Base-by-base conservation (phyloP, 2,113 vertebrate genomes). In the Elephas maximus region DNA sequence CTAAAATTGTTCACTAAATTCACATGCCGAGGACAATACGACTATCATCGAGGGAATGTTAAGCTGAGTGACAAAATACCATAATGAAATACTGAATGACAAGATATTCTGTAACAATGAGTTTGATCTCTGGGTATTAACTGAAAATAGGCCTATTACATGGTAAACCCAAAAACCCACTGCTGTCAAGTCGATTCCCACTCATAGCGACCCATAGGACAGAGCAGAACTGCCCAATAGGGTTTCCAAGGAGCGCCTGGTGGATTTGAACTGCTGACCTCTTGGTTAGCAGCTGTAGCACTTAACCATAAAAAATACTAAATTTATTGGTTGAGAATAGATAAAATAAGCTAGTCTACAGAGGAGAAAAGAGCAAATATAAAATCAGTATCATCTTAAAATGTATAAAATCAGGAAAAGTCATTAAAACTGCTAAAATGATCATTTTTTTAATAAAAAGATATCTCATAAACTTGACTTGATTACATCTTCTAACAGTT, bases 401-500 rank as follows among this genome's bases (percentile, higher is more conserved):
- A 87, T 57, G 5, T n/a, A 84, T 28, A 48, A 93, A 94, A 51
- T 45, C 6, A 84, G 14, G 77, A 88, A 77, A 81, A 95, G 73
- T 90, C 28, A 76, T 33, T 91, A 20, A 33, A 77, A 90, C 41
- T 60, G 44, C 44, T 62, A 78, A 57, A 24, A 67, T 77, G 41
- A 69, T 7, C 2, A 62, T 57, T 77, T 60, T 95, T 83, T 93
- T 48, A n/a, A n/a, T 77, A 21, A 33, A 93, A 95, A 24, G 23
- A 5, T 86, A 26, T 14, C 45, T 69, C 37, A 26, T 74, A 82
- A 93, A 85, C 44, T 10, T 65, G 60, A 78, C 41, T 53, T 95
- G 6, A 28, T 74, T 79, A 37, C 18, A 67, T 87, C 12, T 81
- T 83, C 60, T 17, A 76, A 37, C 79, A 37, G 62, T 90, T 37